Conservation (phyloP, 2,797 vertebrate species). For the Antennarius maculatus region DNA sequence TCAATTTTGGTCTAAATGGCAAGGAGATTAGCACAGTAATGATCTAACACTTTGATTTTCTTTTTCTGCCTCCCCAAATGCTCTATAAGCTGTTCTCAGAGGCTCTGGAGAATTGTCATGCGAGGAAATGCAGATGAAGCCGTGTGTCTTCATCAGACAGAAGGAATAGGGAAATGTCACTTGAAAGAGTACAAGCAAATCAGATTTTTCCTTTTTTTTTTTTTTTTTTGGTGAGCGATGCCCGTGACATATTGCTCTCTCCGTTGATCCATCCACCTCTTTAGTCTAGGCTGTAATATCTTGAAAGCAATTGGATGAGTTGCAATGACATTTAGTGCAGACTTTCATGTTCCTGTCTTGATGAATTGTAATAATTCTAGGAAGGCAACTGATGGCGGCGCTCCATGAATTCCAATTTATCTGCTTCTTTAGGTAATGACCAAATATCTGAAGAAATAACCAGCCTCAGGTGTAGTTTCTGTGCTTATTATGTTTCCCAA, state of each 20-base stretch:
- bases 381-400: not conserved
- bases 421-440: not conserved
- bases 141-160: constrained; percentile 9
- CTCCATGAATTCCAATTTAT: not conserved
- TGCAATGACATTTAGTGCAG: not conserved
- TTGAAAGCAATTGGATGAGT: not conserved
- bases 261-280: not conserved
- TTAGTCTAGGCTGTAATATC: too few species aligned
- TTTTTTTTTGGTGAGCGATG: not conserved
- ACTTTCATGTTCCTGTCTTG: not conserved
- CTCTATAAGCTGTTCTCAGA: constrained; percentile 1
- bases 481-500: not conserved
- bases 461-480: not conserved
- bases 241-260: not conserved
- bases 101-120: constrained; percentile 9
- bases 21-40: constrained; percentile 60
- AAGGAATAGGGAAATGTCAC: constrained; percentile 3
- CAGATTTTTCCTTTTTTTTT: too few species aligned
- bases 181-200: not conserved
- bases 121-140: constrained; percentile 34
- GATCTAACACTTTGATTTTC: constrained; percentile 55
- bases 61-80: constrained; percentile 8
- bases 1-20: constrained; percentile 72
- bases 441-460: too few species aligned
- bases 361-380: not conserved